Percentiles rank a stretch among this genome's conserved stretches.
Evolutionary conservation across 2,113 vertebrate genomes (phyloP).

Genomic region (Vulpes vulpes): DNA sequence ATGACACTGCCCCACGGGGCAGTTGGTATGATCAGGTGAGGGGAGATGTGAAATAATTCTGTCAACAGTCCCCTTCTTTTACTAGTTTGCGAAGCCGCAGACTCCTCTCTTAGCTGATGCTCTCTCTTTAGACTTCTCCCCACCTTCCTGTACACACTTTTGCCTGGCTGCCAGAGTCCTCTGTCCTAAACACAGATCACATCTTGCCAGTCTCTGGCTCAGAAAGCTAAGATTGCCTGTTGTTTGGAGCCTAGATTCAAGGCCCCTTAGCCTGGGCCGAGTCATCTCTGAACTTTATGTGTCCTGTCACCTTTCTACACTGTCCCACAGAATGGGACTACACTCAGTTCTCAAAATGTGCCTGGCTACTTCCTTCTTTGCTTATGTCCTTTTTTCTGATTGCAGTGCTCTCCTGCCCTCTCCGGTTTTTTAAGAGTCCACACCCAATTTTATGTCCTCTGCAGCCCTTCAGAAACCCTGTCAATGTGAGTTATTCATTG

Average conservation of each 20-base stretch:
- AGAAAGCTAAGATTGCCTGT: background rate
- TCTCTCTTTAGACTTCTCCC: background rate
- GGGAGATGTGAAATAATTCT: background rate
- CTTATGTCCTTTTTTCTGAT: background rate
- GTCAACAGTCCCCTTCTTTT: background rate
- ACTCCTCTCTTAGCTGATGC: background rate
- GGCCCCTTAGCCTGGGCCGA: background rate
- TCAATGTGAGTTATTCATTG: background rate
- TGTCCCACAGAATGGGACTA: accelerated
- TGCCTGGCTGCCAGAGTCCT: background rate
- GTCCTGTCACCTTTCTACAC: background rate
- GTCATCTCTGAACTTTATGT: background rate
- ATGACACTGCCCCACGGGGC: background rate
- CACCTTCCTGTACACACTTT: background rate
- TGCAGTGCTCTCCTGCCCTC: background rate
- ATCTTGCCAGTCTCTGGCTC: background rate
- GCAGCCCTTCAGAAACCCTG: background rate
- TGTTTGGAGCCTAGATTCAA: background rate
- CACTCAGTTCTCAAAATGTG: background rate
- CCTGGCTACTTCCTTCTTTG: background rate
- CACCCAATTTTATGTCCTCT: background rate
- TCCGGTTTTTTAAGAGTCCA: background rate
- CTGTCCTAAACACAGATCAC: background rate
- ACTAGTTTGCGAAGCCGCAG: background rate
- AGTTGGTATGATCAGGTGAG: background rate